Base-by-base conservation (phyloP, 2,888 invertebrate species). In the Hypolimnas misippus region DNA sequence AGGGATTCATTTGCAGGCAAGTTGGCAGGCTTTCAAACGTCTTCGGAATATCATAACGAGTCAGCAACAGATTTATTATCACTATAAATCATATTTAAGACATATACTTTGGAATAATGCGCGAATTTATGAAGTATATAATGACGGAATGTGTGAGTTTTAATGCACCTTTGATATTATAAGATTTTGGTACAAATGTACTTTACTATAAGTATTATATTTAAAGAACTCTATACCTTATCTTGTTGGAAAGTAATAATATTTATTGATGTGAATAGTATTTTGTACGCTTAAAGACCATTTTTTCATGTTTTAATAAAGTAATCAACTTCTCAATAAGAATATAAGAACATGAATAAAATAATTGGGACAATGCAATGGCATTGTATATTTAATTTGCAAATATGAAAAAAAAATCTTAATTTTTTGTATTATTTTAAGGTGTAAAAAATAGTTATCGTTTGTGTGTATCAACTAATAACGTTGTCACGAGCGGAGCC, bases 21-120 rank as follows among this genome's bases (percentile, higher is more conserved):
- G 79, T 87, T 89, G 89, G 89, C 89, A 86, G 75, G 73, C 75
- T 83, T 83, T 87, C 89, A 89, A 88, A 86, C 83, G 83, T 77
- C 76, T 78, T 79, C 74, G 76, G 78, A 79, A 80, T 72, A 74
- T 83, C 79, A 77, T 83, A 85, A 86, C 82, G 85, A 83, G 80
- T 76, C 77, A 68, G 77, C 76, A 79, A 77, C 76, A 78, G 82
- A 89, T 89, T 88, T 88, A 89, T 87, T 68, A 77, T 77, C 14
- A 57, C 67, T 65, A 76, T 87, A 87, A 87, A 86, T 89, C 86
- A 87, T 78, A 81, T 80, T 80, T 81, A 79, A 80, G 80, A 74
- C 78, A 79, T 77, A 76, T 76, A 79, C 72, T 79, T 76, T 69
- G 69, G 63, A 75, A 77, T 80, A 73, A 77, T 75, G 71, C 66